Base-by-base conservation (phyloP, 2,888 invertebrate genomes). In the Ferdinandea cuprea region DNA sequence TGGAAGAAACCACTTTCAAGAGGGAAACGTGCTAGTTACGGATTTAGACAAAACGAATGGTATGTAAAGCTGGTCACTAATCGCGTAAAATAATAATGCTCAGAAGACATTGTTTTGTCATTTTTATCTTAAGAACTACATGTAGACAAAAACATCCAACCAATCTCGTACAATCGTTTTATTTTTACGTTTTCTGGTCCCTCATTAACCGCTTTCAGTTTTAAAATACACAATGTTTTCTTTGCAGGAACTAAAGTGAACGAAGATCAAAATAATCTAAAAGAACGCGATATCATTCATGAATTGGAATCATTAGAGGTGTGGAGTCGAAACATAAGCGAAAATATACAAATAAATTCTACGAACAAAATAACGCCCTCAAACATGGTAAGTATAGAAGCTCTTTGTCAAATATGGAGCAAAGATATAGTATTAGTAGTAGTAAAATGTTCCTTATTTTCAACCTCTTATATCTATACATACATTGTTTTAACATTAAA, bases 41-140 rank as follows among this genome's bases (percentile, higher is more conserved):
- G 87, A 87, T 83, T 85, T 87, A 37, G 87, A 87, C 78, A 86
- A 85, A 21, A 86, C 87, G 15, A 83, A 56, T 68, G 86, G 86
- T 73, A 69, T 13, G 46, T 44, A 30, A n/a, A 11, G 17, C 9
- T 11, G 19, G 2, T 3, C 0, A n/a, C 0, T 2, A 13, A 2
- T 28, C 28, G 7, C 0, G 8, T 7, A 44, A 40, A 15, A 3
- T 2, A 21, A 7, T 21, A 21, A n/a, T n/a, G n/a, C n/a, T n/a
- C n/a, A n/a, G n/a, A n/a, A n/a, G n/a, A n/a, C n/a, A n/a, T n/a
- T n/a, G n/a, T n/a, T n/a, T n/a, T n/a, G n/a, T n/a, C n/a, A n/a
- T n/a, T n/a, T n/a, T n/a, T n/a, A n/a, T n/a, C n/a, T n/a, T n/a
- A n/a, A n/a, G n/a, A n/a, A n/a, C n/a, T n/a, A n/a, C n/a, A n/a